These are phyloP conservation scores for Anabas testudineus DNA, from an alignment of 2,797 vertebrate genomes.

Conservation along the genomic window DNA sequence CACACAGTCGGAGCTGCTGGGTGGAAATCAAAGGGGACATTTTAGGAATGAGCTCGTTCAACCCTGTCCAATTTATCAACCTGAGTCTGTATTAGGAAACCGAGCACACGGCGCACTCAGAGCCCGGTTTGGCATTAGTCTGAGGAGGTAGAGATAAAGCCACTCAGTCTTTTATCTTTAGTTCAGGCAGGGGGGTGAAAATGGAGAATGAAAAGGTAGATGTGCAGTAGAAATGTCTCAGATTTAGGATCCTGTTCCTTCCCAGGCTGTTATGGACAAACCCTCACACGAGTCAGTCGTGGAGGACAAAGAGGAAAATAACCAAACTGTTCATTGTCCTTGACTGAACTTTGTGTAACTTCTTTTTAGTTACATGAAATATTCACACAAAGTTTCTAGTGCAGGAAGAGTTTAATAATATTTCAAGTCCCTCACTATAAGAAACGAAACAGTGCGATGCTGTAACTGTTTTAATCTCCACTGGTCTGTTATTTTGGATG, in stretches of 20 bases:
- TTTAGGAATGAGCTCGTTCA: constrained; percentile 18
- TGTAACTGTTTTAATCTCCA: constrained; percentile 59
- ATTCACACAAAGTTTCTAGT: neutral
- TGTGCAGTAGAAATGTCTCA: constrained; percentile 30
- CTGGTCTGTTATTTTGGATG: no score
- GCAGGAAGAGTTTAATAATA: neutral
- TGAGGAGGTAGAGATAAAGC: constrained; percentile 16
- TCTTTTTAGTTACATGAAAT: constrained; percentile 11
- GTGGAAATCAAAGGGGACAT: constrained; percentile 19
- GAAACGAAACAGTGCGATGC: constrained; percentile 3
- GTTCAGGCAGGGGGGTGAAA: no score
- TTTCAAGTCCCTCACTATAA: constrained; percentile 2
- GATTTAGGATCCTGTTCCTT: no score
- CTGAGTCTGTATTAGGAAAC: constrained; percentile 13
- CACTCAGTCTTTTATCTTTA: constrained; percentile 24
- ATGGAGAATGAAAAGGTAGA: neutral
- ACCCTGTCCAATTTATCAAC: constrained; percentile 24
- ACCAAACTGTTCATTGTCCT: constrained; percentile 39
- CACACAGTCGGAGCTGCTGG: neutral
- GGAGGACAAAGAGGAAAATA: constrained; percentile 8
- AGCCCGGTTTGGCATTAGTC: constrained; percentile 6
- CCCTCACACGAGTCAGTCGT: no score
- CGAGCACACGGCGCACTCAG: neutral
- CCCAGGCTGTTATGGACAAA: no score
- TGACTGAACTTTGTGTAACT: constrained; percentile 13